phyloP scores from a whole-genome alignment of 2,797 vertebrate species.

The Monodelphis domestica region DNA sequence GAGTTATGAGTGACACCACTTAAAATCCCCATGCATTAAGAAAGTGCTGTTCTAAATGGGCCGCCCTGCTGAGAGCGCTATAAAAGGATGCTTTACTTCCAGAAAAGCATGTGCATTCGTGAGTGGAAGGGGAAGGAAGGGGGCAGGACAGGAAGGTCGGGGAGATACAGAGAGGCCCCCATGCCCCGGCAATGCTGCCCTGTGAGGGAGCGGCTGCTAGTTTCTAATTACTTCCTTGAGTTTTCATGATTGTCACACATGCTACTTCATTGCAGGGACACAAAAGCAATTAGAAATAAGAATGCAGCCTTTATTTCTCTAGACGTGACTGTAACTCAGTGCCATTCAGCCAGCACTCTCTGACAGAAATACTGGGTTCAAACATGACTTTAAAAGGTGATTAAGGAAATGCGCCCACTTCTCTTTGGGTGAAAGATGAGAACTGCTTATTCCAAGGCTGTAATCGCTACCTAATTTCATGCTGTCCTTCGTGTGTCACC shows the following conservation, averaged over 20 bases:
- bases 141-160: neutral
- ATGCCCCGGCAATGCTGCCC: neutral
- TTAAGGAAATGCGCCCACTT: conserved; percentile 72
- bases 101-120: neutral
- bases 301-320: conserved; percentile 42
- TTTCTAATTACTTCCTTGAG: conserved; percentile 59
- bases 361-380: conserved; percentile 48
- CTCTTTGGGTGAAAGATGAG: conserved; percentile 64
- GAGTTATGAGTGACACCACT: conserved; percentile 2
- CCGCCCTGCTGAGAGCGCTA: conserved; percentile 1
- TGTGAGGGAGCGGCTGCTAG: conserved; percentile 8
- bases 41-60: conserved; percentile 7
- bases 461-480: conserved; percentile 77
- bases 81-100: conserved; percentile 24
- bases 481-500: conserved; percentile 82
- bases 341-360: neutral
- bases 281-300: conserved; percentile 60
- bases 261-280: conserved; percentile 53
- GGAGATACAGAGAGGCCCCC: neutral
- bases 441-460: conserved; percentile 69
- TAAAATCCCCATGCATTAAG: conserved; percentile 16
- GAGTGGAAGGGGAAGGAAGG: neutral
- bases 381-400: conserved; percentile 63
- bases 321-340: neutral
- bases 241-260: conserved; percentile 50